phyloP scores from a whole-genome alignment of 2,797 vertebrate species.

The Basileuterus tristriatus region DNA sequence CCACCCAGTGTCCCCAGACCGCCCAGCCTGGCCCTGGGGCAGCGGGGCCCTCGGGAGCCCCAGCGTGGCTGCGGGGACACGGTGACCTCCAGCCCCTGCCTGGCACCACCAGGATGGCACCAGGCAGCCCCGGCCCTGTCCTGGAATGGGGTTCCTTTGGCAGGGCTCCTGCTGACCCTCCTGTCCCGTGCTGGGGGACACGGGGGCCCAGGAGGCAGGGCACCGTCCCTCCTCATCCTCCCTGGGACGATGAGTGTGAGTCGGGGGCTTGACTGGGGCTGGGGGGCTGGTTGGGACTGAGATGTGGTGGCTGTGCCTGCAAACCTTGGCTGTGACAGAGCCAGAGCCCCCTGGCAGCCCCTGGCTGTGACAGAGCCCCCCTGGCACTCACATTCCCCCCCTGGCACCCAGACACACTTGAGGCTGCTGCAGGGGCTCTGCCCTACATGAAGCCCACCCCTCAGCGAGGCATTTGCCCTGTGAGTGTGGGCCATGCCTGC shows the following conservation, averaged over 20 bases:
- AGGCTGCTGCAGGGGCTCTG: neutral
- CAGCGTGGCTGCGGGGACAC: accelerated
- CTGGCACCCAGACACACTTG: neutral
- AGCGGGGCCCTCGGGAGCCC: neutral
- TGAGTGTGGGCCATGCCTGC: accelerated
- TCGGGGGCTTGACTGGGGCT: neutral
- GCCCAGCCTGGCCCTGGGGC: neutral
- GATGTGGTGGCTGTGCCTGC: neutral
- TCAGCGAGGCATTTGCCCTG: accelerated
- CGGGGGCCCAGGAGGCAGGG: neutral
- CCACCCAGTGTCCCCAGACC: accelerated
- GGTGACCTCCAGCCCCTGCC: neutral
- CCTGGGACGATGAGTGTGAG: neutral
- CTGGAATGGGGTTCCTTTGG: neutral
- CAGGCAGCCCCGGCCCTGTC: neutral
- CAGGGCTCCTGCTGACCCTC: neutral
- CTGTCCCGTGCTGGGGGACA: neutral
- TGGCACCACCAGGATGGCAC: neutral
- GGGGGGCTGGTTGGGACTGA: accelerated
- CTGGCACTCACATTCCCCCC: neutral
- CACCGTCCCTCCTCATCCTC: neutral
- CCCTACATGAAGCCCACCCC: neutral
- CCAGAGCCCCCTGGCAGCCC: no score
- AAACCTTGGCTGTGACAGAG: no score
- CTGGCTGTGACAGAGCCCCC: no score